These are phyloP conservation scores for Daubentonia madagascariensis DNA, from an alignment of 2,113 vertebrate species.

Conservation along the genomic window DNA sequence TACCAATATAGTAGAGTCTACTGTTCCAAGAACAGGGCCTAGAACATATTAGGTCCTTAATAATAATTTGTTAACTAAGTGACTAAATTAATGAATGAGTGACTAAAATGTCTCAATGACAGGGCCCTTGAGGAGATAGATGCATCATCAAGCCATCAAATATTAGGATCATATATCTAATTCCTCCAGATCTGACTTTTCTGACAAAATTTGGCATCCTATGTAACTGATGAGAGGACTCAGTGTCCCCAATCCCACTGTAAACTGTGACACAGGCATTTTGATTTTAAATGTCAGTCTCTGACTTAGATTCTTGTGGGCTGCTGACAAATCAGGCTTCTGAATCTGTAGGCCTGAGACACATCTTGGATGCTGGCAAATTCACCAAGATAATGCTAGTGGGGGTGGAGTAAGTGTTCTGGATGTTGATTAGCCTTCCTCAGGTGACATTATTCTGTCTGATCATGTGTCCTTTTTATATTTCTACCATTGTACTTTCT, in stretches of 20 bases:
- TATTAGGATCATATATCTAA: background rate
- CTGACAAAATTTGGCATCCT: background rate
- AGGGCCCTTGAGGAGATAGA: background rate
- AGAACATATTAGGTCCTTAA: background rate
- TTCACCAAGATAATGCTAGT: background rate
- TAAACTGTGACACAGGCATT: background rate
- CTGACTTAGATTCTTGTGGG: background rate
- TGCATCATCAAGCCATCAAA: background rate
- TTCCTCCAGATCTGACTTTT: background rate
- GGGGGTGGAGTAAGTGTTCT: background rate
- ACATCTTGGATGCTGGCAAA: background rate
- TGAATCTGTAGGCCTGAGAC: background rate
- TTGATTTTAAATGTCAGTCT: background rate
- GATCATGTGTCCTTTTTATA: conserved; percentile 12
- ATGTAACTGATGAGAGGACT: background rate
- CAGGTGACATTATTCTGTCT: background rate
- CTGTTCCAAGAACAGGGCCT: background rate
- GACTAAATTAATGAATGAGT: conserved; percentile 7
- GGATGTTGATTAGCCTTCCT: background rate
- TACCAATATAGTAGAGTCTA: background rate
- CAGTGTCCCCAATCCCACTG: background rate
- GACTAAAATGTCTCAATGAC: background rate
- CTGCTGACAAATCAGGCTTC: background rate
- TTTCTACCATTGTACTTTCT: background rate
- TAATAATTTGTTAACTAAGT: conserved; percentile 13